Conservation (phyloP, 2,888 invertebrate species). For the Tenthredo distinguenda region DNA sequence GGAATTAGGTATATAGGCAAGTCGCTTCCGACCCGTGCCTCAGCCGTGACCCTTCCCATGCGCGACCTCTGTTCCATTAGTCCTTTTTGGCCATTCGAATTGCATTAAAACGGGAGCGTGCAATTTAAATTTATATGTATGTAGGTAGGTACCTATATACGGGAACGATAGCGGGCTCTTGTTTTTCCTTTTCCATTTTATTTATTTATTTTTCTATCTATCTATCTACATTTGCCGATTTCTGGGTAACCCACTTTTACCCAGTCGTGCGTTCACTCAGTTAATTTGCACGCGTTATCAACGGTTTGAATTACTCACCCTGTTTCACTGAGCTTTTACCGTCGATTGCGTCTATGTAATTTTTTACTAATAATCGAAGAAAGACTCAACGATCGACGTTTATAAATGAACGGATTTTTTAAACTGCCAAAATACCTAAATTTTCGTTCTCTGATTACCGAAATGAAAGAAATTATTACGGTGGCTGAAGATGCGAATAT, state of each 20-base stretch:
- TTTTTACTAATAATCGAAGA: not conserved
- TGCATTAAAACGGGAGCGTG: conserved; percentile 48
- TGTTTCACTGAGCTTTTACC: conserved; percentile 6
- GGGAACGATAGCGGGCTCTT: not conserved
- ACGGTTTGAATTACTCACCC: not conserved
- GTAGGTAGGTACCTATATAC: not conserved
- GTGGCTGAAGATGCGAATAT: not conserved
- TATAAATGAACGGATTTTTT: not conserved
- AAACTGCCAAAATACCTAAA: too few species aligned
- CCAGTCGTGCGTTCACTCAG: conserved; percentile 5
- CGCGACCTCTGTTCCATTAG: conserved; percentile 46
- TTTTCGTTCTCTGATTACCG: not conserved
- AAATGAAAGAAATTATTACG: not conserved
- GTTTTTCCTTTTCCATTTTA: not conserved
- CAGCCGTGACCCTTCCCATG: conserved; percentile 35
- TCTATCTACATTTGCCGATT: not conserved
- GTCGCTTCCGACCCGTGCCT: conserved; percentile 16
- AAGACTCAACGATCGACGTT: not conserved
- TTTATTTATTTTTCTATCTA: not conserved
- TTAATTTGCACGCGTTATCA: conserved; percentile 4
- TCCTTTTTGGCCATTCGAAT: conserved; percentile 44
- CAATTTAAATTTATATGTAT: conserved; percentile 15
- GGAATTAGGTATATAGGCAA: not conserved
- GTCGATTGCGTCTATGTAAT: not conserved
- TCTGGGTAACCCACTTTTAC: not conserved